Conservation (phyloP, 2,113 vertebrate species). For the Galbula dea region DNA sequence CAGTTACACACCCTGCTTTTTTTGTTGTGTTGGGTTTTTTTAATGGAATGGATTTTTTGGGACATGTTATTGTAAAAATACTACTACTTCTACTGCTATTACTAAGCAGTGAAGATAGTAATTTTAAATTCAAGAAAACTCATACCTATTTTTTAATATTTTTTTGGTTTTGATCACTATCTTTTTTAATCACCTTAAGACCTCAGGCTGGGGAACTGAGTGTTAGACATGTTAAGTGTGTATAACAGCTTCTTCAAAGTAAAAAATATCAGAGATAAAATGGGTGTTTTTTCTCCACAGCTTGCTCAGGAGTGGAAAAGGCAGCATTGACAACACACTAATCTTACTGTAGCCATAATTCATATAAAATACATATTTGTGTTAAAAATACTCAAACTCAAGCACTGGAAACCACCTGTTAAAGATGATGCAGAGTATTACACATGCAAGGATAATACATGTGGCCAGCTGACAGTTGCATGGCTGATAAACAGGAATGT, state of each 20-base stretch:
- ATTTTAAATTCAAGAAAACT: neutral
- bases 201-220: neutral
- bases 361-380: neutral
- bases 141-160: neutral
- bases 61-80: neutral
- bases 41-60: neutral
- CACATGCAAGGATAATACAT: neutral
- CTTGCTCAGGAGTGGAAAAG: neutral
- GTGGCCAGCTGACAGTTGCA: neutral
- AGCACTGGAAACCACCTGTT: neutral
- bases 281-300: neutral
- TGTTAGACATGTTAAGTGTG: neutral
- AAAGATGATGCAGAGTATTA: neutral
- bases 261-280: neutral
- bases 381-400: neutral
- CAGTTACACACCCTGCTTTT: neutral
- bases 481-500: neutral
- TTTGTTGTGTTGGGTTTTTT: neutral
- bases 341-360: neutral
- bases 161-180: neutral
- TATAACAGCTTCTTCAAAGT: neutral
- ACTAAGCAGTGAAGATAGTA: neutral
- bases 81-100: neutral
- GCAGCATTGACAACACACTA: neutral
- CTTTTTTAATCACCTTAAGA: neutral